These are phyloP conservation scores for Heliconius charithonia DNA, from an alignment of 2,888 invertebrate species.

Conservation along the genomic window DNA sequence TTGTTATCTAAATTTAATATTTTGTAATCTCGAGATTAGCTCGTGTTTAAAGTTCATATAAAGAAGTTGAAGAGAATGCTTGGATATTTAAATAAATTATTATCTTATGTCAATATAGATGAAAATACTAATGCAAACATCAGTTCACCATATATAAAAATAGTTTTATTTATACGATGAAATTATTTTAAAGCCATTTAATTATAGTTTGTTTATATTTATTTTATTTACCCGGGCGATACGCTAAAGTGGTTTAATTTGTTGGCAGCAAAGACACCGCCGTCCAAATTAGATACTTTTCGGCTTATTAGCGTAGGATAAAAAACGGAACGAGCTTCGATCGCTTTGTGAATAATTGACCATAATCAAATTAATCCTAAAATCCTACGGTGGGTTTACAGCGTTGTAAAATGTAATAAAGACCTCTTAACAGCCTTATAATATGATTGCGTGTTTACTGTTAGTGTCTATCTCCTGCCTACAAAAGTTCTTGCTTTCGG, in stretches of 20 bases:
- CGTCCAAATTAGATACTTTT: conserved; percentile 81
- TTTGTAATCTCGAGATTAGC: conserved; percentile 66
- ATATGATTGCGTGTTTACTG: conserved; percentile 67
- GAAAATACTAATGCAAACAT: conserved; percentile 39
- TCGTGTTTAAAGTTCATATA: conserved; percentile 55
- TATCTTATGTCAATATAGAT: conserved; percentile 24
- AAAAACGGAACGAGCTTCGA: conserved; percentile 75
- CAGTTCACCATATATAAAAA: conserved; percentile 36
- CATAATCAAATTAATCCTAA: conserved; percentile 84
- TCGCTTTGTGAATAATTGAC: conserved; percentile 83
- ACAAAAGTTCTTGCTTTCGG: conserved; percentile 24
- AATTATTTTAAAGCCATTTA: conserved; percentile 77
- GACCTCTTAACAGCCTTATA: conserved; percentile 75
- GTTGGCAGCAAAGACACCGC: conserved; percentile 82
- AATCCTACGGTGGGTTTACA: conserved; percentile 83
- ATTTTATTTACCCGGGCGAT: conserved; percentile 77
- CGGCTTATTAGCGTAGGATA: conserved; percentile 79
- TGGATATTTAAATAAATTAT: conserved; percentile 31
- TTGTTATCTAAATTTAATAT: conserved; percentile 67
- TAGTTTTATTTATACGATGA: conserved; percentile 54
- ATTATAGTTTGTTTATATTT: conserved; percentile 82
- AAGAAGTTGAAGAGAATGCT: conserved; percentile 31
- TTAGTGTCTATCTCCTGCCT: conserved; percentile 47
- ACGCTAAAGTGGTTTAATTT: conserved; percentile 83
- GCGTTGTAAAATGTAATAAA: conserved; percentile 82